Base-by-base conservation (phyloP, 92 coral and sea anemone species). In the Heliopora coerulea region DNA sequence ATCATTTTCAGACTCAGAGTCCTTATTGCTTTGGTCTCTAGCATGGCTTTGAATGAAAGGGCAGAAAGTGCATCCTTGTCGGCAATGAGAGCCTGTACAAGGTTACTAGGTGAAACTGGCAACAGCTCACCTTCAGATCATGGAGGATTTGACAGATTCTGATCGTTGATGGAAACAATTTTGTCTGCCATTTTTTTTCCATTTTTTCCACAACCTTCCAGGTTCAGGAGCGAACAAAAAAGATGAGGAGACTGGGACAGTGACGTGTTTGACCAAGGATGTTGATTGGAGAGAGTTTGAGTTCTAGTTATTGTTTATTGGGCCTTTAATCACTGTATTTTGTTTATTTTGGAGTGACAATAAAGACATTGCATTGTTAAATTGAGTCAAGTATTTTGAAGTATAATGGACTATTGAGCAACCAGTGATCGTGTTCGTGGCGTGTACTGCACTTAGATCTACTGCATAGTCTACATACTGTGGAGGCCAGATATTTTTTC, bases 81-180 rank as follows among this genome's bases (percentile, higher is more conserved):
- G 80, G 80, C 85, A 73, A 81, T 48, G 62, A 76, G 82, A 78
- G 82, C 82, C 79, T 80, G 79, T 18, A 40, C 79, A 76, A 80
- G 67, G 79, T 76, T 44, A 54, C 40, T 40, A 60, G 84, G 68
- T 35, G 72, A 62, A 59, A 64, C 29, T 31, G 59, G 83, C n/a
- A 66, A 65, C 64, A 57, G 18, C 58, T 65, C 54, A 79, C 83
- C 72, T 79, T 65, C 66, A 50, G 42, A 49, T 65, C 21, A 28
- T 31, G 46, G 10, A 54, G 83, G 68, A 79, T 79, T 39, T 64
- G 68, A 20, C 56, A 49, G 54, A 73, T 65, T 79, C 49, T 44
- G 27, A 23, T 54, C 67, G 11, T 27, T 54, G 35, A 48, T 24
- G 50, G 54, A 60, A 60, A 31, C 12, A 39, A 63, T 63, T 63